Percentiles rank a stretch among this genome's conserved stretches.
phyloP scores from a whole-genome alignment of 2,113 vertebrate species.

The Caranx ignobilis region DNA sequence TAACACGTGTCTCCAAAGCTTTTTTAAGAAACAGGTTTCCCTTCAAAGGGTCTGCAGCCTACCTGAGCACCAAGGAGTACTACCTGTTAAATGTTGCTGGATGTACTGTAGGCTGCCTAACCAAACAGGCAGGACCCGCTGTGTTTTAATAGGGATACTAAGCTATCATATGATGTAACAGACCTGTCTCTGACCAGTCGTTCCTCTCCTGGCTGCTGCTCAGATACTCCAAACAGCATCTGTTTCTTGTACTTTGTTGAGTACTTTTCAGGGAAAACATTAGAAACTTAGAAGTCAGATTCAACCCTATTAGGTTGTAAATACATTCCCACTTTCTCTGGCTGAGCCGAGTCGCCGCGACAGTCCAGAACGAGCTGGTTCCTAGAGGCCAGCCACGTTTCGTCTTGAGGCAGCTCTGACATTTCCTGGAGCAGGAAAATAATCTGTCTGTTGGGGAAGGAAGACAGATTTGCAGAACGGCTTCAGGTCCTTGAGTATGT shows the following conservation, averaged over 20 bases:
- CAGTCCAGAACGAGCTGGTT: slow-evolving; percentile 16
- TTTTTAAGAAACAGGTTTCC: not conserved
- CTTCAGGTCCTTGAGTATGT: slow-evolving; percentile 49
- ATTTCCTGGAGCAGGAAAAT: slow-evolving; percentile 68
- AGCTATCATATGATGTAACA: slow-evolving; percentile 37
- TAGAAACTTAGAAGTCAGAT: slow-evolving; percentile 4
- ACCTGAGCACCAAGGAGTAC: slow-evolving; percentile 36
- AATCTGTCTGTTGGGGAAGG: slow-evolving; percentile 58
- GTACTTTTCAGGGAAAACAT: slow-evolving; percentile 25
- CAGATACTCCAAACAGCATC: slow-evolving; percentile 15
- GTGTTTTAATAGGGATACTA: slow-evolving; percentile 44
- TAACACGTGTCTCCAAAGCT: slow-evolving; percentile 39
- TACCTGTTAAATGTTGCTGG: slow-evolving; percentile 48
- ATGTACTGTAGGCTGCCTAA: slow-evolving; percentile 35
- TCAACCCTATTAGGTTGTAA: not conserved
- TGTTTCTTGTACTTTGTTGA: slow-evolving; percentile 34
- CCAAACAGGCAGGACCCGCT: slow-evolving; percentile 36
- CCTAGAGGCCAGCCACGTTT: slow-evolving; percentile 37
- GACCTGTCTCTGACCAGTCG: not conserved
- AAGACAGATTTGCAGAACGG: slow-evolving; percentile 55
- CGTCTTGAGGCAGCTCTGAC: slow-evolving; percentile 51
- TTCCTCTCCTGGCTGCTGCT: not conserved
- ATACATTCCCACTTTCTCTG: not conserved
- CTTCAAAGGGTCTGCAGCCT: slow-evolving; percentile 41
- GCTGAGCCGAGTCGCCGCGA: slow-evolving; percentile 21